Evolutionary conservation across 1,140 invertebrate genomes (phyloP).

Genomic region (Stenopsyche tienmushanensis): DNA sequence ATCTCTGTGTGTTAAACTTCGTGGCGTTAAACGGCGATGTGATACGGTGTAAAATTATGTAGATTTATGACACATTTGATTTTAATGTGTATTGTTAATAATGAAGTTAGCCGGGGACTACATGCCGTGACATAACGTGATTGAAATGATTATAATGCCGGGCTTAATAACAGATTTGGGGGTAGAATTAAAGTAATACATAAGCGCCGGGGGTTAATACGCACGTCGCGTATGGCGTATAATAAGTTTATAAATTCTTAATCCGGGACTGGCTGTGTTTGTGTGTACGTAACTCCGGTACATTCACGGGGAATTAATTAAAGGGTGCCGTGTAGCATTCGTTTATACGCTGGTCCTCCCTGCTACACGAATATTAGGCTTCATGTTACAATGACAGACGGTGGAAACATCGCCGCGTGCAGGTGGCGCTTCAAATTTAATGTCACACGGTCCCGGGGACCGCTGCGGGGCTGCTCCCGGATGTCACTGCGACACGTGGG

Average conservation of each 20-base stretch:
- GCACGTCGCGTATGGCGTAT: too few species aligned
- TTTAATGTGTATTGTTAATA: too few species aligned
- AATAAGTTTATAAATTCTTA: slow-evolving; percentile 34
- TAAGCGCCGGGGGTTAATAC: background rate
- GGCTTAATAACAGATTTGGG: slow-evolving; percentile 5
- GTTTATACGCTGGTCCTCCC: slow-evolving; percentile 4
- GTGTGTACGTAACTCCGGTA: background rate
- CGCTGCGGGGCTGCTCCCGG: background rate
- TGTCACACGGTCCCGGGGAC: background rate
- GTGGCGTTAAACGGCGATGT: too few species aligned
- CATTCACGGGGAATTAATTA: slow-evolving; percentile 36
- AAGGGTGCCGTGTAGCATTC: slow-evolving; percentile 25
- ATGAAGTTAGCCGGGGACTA: too few species aligned
- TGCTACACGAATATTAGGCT: background rate
- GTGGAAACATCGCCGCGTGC: slow-evolving; percentile 4
- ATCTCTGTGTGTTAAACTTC: too few species aligned
- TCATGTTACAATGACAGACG: slow-evolving; percentile 17
- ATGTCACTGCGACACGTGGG: background rate
- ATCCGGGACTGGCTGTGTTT: slow-evolving; percentile 14
- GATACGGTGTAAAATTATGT: too few species aligned
- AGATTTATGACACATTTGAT: too few species aligned
- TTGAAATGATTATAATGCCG: too few species aligned
- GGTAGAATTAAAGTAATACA: slow-evolving; percentile 9
- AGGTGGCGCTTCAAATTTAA: slow-evolving; percentile 7
- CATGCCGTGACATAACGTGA: background rate